A percentile compares a stretch with the other conserved stretches of the same genome.
Conservation (phyloP, 2,113 vertebrate genomes). For the Corythoichthys haematopterus region DNA sequence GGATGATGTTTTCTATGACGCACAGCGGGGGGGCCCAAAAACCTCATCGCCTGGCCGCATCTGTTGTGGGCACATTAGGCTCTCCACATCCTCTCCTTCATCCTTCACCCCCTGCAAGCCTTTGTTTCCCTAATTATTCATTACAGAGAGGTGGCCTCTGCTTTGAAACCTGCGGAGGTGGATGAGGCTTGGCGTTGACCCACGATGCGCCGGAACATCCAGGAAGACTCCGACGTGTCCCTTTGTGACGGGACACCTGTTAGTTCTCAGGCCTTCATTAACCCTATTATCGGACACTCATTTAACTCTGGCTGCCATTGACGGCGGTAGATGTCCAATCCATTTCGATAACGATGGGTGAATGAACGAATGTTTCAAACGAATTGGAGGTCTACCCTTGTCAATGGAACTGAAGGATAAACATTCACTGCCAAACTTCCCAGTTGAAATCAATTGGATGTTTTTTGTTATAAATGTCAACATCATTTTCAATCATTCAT, state of each 20-base stretch:
- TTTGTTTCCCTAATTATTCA: constrained; percentile 73
- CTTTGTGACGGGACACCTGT: constrained; percentile 74
- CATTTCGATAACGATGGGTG: too few species aligned
- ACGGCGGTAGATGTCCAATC: too few species aligned
- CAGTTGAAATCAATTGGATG: too few species aligned
- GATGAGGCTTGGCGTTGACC: constrained; percentile 67
- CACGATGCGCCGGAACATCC: constrained; percentile 60
- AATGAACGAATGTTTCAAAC: too few species aligned
- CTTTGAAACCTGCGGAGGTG: constrained; percentile 75
- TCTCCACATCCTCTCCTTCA: constrained; percentile 39
- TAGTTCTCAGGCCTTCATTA: constrained; percentile 50
- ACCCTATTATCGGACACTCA: not conserved
- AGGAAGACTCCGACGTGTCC: constrained; percentile 63
- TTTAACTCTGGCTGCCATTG: too few species aligned
- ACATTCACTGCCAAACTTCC: too few species aligned
- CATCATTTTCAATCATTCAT: too few species aligned
- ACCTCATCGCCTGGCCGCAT: constrained; percentile 64
- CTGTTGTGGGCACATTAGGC: constrained; percentile 66
- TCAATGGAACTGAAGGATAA: too few species aligned
- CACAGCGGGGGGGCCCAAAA: constrained; percentile 42
- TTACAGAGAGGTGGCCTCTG: constrained; percentile 63
- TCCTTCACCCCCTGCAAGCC: constrained; percentile 38
- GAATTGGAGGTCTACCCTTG: too few species aligned
- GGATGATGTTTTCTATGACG: constrained; percentile 71
- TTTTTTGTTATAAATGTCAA: too few species aligned